These are phyloP conservation scores for Tragelaphus scriptus DNA, from an alignment of 2,113 vertebrate genomes.

Conservation along the genomic window DNA sequence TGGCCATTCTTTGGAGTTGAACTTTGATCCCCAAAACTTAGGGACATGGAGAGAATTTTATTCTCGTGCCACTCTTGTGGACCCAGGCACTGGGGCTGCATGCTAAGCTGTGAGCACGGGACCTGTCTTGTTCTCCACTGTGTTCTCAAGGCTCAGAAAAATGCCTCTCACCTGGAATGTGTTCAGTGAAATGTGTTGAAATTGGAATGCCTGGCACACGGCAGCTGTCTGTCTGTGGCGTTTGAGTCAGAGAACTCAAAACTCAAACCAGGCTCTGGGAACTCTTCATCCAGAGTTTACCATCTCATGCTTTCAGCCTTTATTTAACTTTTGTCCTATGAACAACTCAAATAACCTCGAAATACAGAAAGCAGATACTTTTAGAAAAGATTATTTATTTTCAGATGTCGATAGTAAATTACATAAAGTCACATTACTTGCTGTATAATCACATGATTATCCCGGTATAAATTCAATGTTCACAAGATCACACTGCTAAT, in stretches of 20 bases:
- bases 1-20: not conserved
- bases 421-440: not conserved
- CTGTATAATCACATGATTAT: not conserved
- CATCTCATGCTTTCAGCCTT: not conserved
- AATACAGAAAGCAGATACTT: not conserved
- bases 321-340: not conserved
- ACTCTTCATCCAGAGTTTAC: not conserved
- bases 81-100: fast-evolving
- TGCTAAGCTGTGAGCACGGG: not conserved
- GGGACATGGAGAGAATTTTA: not conserved
- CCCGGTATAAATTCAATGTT: not conserved
- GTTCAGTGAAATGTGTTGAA: not conserved
- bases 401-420: not conserved
- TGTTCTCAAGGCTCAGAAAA: not conserved
- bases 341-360: not conserved
- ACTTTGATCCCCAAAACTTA: not conserved
- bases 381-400: not conserved
- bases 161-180: not conserved
- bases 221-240: not conserved
- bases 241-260: not conserved
- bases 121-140: not conserved
- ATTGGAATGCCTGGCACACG: not conserved
- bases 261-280: not conserved
- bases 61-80: fast-evolving
- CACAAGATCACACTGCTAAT: not conserved